phyloP scores from a whole-genome alignment of 2,888 invertebrate species.

The Orgyia antiqua region DNA sequence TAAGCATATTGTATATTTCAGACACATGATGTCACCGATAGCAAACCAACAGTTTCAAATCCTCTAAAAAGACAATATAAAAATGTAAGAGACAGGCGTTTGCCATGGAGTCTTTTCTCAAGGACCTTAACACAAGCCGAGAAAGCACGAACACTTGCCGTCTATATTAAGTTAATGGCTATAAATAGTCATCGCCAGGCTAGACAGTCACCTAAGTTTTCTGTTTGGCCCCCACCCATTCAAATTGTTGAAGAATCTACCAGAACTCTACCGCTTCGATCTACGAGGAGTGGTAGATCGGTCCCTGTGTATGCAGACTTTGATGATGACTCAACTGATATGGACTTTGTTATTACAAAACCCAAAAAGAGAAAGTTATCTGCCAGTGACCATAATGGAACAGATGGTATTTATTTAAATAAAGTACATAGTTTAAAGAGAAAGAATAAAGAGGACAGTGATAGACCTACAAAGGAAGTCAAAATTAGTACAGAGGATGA shows the following conservation, averaged over 20 bases:
- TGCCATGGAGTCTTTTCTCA: conserved; percentile 70
- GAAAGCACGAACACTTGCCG: conserved; percentile 59
- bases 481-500: conserved; percentile 36
- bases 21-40: neutral
- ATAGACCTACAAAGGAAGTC: conserved; percentile 46
- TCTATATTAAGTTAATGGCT: conserved; percentile 67
- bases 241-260: conserved; percentile 63
- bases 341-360: conserved; percentile 59
- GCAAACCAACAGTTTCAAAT: neutral
- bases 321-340: conserved; percentile 67
- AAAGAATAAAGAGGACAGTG: conserved; percentile 57
- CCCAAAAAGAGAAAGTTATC: conserved; percentile 61
- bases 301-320: conserved; percentile 63
- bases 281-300: conserved; percentile 63
- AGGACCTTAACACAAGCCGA: conserved; percentile 51
- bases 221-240: conserved; percentile 61
- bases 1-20: neutral
- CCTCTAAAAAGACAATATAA: conserved; percentile 54
- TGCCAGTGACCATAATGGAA: conserved; percentile 40
- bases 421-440: conserved; percentile 61
- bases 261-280: conserved; percentile 52
- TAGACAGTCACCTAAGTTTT: conserved; percentile 51
- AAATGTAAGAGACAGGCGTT: conserved; percentile 60
- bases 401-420: conserved; percentile 45
- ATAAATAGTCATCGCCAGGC: conserved; percentile 62